Base-by-base conservation (phyloP, 2,888 invertebrate genomes). In the Melinopterus prodromus region DNA sequence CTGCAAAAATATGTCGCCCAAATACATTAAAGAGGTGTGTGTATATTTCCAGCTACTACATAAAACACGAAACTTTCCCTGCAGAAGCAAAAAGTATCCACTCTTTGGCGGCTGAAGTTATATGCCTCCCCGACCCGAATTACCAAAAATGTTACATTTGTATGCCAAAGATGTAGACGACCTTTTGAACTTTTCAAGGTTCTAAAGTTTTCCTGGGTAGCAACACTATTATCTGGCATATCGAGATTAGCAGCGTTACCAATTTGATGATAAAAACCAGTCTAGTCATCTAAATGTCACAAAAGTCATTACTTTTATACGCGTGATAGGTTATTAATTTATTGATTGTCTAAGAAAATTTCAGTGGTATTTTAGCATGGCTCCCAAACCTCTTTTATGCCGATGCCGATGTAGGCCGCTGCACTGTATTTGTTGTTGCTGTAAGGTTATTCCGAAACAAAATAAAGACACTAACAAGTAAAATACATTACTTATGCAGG, bases 141-240 rank as follows among this genome's bases (percentile, higher is more conserved):
- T 53, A 53, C 53, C 53, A 53, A 53, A 53, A 53, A 53, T 53
- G 53, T 53, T 53, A 53, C 53, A 53, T 53, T 53, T 53, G 53
- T 53, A 53, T 53, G 53, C 2, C 53, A 12, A 4, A 53, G 12
- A 7, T 53, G 53, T 12, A 12, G 53, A 53, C 53, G 53, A 53
- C 53, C 5, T 53, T 53, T 53, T 53, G 53, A 53, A 2, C 53
- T 53, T 9, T 53, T 12, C 53, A 53, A 53, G 26, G 26, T 26
- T 26, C 3, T 26, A 3, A 26, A 26, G 26, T 26, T 26, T 26
- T 3, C 2, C 26, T 26, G 26, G 26, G 26, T 26, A 26, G 26
- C 26, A 26, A 26, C 1, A 26, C 3, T 26, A 26, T 26, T 26
- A 26, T 26, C 26, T 26, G 26, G 26, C 26, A 26, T 26, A 26